phyloP scores from a whole-genome alignment of 2,888 invertebrate species.

The Aphodius sticticus region DNA sequence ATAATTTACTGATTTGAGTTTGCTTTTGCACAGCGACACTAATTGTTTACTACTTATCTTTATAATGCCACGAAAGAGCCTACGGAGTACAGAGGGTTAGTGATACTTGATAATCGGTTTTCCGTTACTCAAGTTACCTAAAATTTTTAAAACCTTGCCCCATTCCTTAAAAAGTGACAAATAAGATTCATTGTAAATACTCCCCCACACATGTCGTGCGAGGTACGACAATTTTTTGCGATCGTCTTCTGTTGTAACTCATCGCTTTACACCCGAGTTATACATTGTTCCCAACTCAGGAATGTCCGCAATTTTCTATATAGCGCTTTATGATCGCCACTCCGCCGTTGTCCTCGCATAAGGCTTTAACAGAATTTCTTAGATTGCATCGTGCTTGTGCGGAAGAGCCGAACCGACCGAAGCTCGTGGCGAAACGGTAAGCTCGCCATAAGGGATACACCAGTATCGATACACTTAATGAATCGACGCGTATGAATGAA shows the following conservation, averaged over 20 bases:
- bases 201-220: too few relatives aligned
- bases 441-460: not conserved
- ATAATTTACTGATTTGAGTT: too few relatives aligned
- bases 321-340: not conserved
- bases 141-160: too few relatives aligned
- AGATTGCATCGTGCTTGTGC: not conserved
- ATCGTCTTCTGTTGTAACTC: not conserved
- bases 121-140: too few relatives aligned
- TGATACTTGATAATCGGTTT: too few relatives aligned
- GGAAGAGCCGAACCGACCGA: not conserved
- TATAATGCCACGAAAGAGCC: too few relatives aligned
- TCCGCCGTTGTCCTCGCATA: not conserved
- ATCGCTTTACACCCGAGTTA: not conserved
- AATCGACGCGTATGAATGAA: conserved; percentile 20
- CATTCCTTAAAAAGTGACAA: too few relatives aligned
- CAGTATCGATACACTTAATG: conserved; percentile 14
- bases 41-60: too few relatives aligned
- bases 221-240: too few relatives aligned
- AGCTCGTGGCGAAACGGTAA: not conserved
- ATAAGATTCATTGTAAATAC: too few relatives aligned
- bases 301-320: not conserved
- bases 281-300: not conserved
- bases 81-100: too few relatives aligned
- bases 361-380: not conserved
- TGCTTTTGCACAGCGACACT: too few relatives aligned